Evolutionary conservation across 2,888 invertebrate species (phyloP), one percentile per base, ranked within the genome.

Genomic region (Teleogryllus oceanicus): DNA sequence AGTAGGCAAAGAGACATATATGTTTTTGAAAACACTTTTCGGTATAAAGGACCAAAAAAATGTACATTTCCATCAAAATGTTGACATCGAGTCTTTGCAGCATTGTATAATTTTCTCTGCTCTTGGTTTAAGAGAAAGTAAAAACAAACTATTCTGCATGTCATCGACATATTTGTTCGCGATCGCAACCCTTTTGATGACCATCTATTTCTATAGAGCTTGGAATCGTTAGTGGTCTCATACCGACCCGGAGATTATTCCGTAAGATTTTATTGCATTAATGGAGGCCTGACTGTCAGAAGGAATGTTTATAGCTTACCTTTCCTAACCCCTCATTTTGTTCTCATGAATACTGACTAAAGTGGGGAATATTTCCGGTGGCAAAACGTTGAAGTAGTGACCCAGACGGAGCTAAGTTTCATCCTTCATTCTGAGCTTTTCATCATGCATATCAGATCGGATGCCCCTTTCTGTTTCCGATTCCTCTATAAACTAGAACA

Each of bases 351-450:
- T 62, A 62, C 16, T 18, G 16, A n/a, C 62, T 62, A 62, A 62
- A 62, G 62, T n/a, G n/a, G 62, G n/a, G n/a, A 62, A 62, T 62
- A 62, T 62, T 62, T 62, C 62, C 62, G 62, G 13, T 62, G 62
- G 62, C 62, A 62, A 62, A 62, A 62, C 62, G 62, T 62, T 62
- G n/a, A 62, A 18, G n/a, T 62, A 62, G 62, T 62, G 62, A 62
- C 62, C 62, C 62, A 62, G 62, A 10, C 62, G 62, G 62, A 62
- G 62, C 16, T 18, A 18, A 4, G n/a, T 18, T 62, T 62, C 37
- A 37, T 37, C 37, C 37, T 37, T 13, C 62, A 62, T 62, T 5
- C 62, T 16, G 16, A 18, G 13, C 62, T n/a, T n/a, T 62, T n/a
- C 62, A 13, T 18, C 13, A 12, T n/a, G 13, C 62, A n/a, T 62